Base-by-base conservation (phyloP, 2,113 vertebrate species). In the Struthio camelus region DNA sequence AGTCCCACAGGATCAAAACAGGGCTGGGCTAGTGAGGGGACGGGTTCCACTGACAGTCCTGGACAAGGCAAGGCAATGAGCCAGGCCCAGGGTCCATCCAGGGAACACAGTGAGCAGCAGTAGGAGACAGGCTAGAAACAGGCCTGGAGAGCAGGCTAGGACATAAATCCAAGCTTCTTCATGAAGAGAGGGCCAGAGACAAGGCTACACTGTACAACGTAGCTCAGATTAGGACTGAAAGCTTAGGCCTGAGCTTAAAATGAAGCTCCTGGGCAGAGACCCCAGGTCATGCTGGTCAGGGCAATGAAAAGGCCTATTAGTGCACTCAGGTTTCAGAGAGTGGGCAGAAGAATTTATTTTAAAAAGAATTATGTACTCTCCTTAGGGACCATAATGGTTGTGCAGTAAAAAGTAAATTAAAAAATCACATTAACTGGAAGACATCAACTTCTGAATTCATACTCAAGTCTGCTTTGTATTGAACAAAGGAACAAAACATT, bases 131-230 rank as follows among this genome's bases (percentile, higher is more conserved):
- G 30, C 34, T n/a, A n/a, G n/a, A n/a, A n/a, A n/a, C n/a, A n/a
- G n/a, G n/a, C n/a, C 14, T 3, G 11, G 12, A 58, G 20, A 6
- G 8, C 59, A 65, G 14, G 4, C n/a, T 38, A 9, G 1, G 2
- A 72, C 6, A 22, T 18, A 53, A 32, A 25, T 27, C 42, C 24
- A 62, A 19, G 14, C 27, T 14, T 22, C 7, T 46, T 67, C 14
- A 16, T 50, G 24, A 30, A 64, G 25, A 22, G 7, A 3, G 3
- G 36, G 8, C 2, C 32, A 61, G 46, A 17, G 28, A 14, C 1
- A 30, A 72, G n/a, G n/a, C n/a, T n/a, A n/a, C n/a, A n/a, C n/a
- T n/a, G n/a, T n/a, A n/a, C n/a, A n/a, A n/a, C n/a, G n/a, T n/a
- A n/a, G n/a, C n/a, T n/a, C n/a, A n/a, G n/a, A n/a, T n/a, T n/a